These are phyloP conservation scores for Herpetotheres cachinnans DNA, from an alignment of 2,113 vertebrate genomes.

Conservation along the genomic window DNA sequence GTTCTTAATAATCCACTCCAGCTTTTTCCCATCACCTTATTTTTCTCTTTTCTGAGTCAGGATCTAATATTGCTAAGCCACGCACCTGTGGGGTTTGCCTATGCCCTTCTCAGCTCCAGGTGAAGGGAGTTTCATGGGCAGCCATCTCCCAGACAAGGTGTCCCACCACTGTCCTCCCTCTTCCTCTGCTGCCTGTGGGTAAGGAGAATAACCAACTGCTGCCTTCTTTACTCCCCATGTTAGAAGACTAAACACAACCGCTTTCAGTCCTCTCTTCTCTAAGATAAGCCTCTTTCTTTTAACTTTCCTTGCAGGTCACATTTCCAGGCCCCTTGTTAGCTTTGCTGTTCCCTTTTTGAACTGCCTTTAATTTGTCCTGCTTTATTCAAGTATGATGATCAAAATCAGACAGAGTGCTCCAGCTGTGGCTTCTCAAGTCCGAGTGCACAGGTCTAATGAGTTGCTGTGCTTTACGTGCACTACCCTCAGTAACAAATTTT, in stretches of 20 bases:
- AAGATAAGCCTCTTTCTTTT: background rate
- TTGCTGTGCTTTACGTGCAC: background rate
- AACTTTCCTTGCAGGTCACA: background rate
- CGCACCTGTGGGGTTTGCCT: background rate
- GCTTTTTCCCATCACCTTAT: background rate
- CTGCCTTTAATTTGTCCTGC: background rate
- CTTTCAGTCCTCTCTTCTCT: background rate
- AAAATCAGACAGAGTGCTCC: background rate
- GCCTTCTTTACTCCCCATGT: fast-evolving
- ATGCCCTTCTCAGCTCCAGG: background rate
- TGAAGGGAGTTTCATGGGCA: background rate
- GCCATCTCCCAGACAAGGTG: fast-evolving
- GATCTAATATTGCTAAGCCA: background rate
- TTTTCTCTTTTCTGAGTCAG: background rate
- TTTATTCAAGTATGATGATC: background rate
- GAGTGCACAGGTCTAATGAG: background rate
- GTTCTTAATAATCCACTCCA: background rate
- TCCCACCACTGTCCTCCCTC: background rate
- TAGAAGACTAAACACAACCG: background rate
- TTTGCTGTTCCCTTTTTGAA: background rate
- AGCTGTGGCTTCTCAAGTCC: background rate
- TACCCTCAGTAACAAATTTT: background rate
- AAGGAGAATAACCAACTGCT: too few relatives aligned
- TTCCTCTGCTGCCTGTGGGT: too few relatives aligned
- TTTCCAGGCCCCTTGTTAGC: background rate